Evolutionary conservation across 1,140 invertebrate species (phyloP).

Genomic region (Physella acuta): DNA sequence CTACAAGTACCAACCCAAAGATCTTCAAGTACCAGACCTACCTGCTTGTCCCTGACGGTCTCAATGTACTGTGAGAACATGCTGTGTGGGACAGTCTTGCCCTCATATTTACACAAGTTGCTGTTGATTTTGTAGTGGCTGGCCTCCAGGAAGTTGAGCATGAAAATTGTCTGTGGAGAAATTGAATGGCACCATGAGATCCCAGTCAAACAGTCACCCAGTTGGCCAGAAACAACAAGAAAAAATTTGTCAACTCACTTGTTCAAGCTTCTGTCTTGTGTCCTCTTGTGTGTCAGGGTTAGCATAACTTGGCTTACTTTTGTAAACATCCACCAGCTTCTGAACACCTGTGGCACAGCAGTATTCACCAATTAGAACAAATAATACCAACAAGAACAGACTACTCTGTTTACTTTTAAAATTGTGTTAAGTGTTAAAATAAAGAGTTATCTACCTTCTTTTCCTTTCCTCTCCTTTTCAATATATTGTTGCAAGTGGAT

Average conservation of each 20-base stretch:
- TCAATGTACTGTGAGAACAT: conserved; percentile 83
- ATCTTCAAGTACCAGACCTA: too few relatives aligned
- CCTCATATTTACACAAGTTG: conserved; percentile 78
- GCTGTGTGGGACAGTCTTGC: conserved; percentile 70
- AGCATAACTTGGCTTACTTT: conserved; percentile 84
- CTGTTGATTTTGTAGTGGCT: conserved; percentile 83
- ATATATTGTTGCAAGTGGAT: conserved; percentile 50
- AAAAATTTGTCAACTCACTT: conserved; percentile 64
- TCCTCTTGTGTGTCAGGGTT: conserved; percentile 89
- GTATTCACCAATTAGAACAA: too few relatives aligned
- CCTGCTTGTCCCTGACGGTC: conserved; percentile 82
- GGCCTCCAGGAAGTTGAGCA: conserved; percentile 89
- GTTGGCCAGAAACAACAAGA: background rate
- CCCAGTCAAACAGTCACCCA: background rate
- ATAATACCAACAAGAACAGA: too few relatives aligned
- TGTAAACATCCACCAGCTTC: conserved; percentile 86
- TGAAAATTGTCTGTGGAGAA: conserved; percentile 78
- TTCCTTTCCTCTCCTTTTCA: conserved; percentile 55
- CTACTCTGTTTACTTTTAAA: too few relatives aligned
- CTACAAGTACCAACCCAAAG: too few relatives aligned
- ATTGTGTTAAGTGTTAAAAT: too few relatives aligned
- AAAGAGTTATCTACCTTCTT: conserved; percentile 50
- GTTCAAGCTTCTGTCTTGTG: conserved; percentile 85
- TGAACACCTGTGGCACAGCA: conserved; percentile 67
- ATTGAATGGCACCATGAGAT: background rate